phyloP scores from a whole-genome alignment of 2,797 vertebrate genomes.

The Liasis olivaceus region DNA sequence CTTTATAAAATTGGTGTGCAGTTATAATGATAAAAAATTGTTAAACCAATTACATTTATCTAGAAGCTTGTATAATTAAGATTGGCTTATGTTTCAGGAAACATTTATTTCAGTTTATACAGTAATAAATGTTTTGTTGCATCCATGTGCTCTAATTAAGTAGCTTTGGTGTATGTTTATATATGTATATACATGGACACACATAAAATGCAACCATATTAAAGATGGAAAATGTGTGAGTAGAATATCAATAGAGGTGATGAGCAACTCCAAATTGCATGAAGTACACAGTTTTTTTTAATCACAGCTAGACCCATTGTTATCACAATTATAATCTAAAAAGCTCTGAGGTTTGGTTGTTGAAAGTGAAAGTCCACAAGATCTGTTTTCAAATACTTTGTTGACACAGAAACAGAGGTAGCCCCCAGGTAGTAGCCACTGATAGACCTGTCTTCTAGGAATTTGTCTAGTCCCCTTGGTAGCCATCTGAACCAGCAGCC shows the following conservation, averaged over 20 bases:
- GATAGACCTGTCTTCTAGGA: background rate
- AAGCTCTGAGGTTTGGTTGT: background rate
- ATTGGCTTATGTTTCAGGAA: slow-evolving; percentile 31
- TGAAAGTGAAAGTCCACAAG: background rate
- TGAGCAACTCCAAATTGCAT: background rate
- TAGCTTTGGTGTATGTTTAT: background rate
- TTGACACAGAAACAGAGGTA: background rate
- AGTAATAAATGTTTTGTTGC: background rate
- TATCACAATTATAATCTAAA: background rate
- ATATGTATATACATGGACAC: background rate
- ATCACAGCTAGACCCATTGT: background rate
- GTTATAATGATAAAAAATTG: background rate
- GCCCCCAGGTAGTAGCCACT: background rate
- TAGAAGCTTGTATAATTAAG: background rate
- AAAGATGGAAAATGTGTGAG: background rate
- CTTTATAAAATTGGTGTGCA: slow-evolving; percentile 22
- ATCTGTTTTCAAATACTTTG: slow-evolving; percentile 30
- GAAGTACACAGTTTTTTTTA: background rate
- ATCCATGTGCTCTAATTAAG: background rate
- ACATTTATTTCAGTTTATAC: background rate
- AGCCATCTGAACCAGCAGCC: background rate
- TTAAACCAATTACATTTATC: slow-evolving; percentile 28
- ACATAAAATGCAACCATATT: background rate
- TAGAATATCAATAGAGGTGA: background rate
- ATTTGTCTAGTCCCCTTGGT: background rate